Conservation (phyloP, 2,797 vertebrate genomes). For the Sebastes hopkinsi region DNA sequence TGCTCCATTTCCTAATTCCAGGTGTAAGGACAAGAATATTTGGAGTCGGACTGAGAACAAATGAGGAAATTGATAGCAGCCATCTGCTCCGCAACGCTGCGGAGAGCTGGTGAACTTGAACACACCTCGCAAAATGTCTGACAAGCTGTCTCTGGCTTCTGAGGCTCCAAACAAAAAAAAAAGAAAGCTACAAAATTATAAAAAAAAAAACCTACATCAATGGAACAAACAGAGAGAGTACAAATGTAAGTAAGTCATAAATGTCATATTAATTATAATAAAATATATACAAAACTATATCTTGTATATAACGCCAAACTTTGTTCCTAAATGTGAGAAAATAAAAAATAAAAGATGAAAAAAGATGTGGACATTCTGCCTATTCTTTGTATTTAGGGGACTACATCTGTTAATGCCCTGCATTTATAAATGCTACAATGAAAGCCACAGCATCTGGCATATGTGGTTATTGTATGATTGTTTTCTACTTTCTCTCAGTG, state of each 20-base stretch:
- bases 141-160: constrained; percentile 68
- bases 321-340: constrained; percentile 11
- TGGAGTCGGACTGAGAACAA: constrained; percentile 83
- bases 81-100: constrained; percentile 88
- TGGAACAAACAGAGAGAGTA: background rate
- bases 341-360: constrained; percentile 34
- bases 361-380: constrained; percentile 7
- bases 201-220: constrained; percentile 3
- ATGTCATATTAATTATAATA: background rate
- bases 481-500: constrained; percentile 74
- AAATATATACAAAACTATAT: background rate
- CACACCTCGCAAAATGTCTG: constrained; percentile 72
- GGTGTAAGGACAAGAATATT: constrained; percentile 91
- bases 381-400: constrained; percentile 44
- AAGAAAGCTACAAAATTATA: background rate
- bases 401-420: constrained; percentile 57
- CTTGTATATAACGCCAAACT: constrained; percentile 21
- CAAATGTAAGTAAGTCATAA: background rate
- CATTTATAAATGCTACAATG: constrained; percentile 72
- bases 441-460: constrained; percentile 78
- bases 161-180: constrained; percentile 6
- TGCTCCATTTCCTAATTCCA: constrained; percentile 89
- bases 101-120: constrained; percentile 75
- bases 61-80: constrained; percentile 97
- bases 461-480: constrained; percentile 80